Base-by-base conservation (phyloP, 2,888 invertebrate genomes). In the Tuta absoluta region DNA sequence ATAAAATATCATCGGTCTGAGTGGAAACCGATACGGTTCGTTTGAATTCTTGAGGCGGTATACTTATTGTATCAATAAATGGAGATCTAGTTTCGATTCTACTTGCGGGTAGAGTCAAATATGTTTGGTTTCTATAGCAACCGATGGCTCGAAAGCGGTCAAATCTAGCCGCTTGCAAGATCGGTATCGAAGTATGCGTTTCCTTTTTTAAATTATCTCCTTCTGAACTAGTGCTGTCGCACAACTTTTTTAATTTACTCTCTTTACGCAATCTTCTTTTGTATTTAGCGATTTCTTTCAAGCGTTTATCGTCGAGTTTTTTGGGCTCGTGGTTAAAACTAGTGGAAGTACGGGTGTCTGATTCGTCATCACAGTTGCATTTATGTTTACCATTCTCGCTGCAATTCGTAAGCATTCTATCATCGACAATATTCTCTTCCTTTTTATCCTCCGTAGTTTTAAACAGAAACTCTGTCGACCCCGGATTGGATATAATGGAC, bases 321-420 rank as follows among this genome's bases (percentile, higher is more conserved):
- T 88, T 89, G 41, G 84, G 68, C 64, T 83, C 81, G 51, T 73
- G 76, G 64, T 68, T 75, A 72, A 68, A 67, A 71, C 70, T 77
- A 75, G 69, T 77, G 77, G 75, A 77, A 77, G 75, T 75, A 66
- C 70, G 71, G 53, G 70, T 89, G 73, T 93, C 94, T 1, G 95
- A 94, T 72, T 95, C 95, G 41, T 95, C 95, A 72, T 95, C 94
- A 76, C 95, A 95, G 64, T 93, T 94, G 83, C 96, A 96, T 70
- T 94, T 94, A 80, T 96, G 96, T 79, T 95, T 96, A 0, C 95
- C 96, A 66, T 93, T 95, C 71, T 95, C 93, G 71, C 94, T 94
- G 84, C 96, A 96, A 0, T 93, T 90, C 0, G 94, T 94, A 71
- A 94, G 93, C 93, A 95, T 94, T 69, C 95, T 88, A 74, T 96